phyloP scores from a whole-genome alignment of 30 jellyfish, hydroid and myxozoan species.

The Turritopsis rubra region DNA sequence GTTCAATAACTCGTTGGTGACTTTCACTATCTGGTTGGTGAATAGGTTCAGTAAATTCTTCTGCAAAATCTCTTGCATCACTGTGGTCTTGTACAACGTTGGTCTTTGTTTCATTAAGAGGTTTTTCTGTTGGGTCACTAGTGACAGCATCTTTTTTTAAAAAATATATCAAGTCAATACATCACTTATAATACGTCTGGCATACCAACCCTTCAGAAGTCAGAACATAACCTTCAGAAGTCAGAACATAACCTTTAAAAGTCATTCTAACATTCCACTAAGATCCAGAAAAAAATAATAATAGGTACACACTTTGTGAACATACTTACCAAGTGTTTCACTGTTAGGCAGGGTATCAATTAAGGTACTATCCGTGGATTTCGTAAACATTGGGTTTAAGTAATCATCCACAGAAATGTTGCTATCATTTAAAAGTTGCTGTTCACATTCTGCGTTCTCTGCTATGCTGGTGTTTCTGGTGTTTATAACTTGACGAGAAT shows the following conservation, averaged over 20 bases:
- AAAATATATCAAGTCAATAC: too few species aligned
- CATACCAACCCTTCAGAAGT: too few species aligned
- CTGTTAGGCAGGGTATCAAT: background rate
- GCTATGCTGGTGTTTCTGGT: background rate
- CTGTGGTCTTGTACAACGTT: background rate
- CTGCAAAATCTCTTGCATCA: conserved; percentile 25
- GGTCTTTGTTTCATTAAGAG: too few species aligned
- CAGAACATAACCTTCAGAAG: too few species aligned
- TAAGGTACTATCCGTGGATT: background rate
- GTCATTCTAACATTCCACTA: too few species aligned
- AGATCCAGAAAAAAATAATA: too few species aligned
- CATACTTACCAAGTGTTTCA: background rate
- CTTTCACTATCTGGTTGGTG: background rate
- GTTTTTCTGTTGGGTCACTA: too few species aligned
- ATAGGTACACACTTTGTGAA: too few species aligned
- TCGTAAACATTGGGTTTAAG: background rate
- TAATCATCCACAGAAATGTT: conserved; percentile 6
- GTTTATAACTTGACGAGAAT: background rate
- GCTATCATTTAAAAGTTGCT: conserved; percentile 2
- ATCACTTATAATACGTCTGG: too few species aligned
- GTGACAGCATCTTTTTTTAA: too few species aligned
- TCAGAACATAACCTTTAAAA: too few species aligned
- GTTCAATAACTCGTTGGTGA: conserved; percentile 7
- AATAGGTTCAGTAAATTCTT: conserved; percentile 26
- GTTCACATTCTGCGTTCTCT: background rate